Percentiles rank a stretch among this genome's conserved stretches.
Conservation (phyloP, 2,797 vertebrate genomes). For the Karalla daura region DNA sequence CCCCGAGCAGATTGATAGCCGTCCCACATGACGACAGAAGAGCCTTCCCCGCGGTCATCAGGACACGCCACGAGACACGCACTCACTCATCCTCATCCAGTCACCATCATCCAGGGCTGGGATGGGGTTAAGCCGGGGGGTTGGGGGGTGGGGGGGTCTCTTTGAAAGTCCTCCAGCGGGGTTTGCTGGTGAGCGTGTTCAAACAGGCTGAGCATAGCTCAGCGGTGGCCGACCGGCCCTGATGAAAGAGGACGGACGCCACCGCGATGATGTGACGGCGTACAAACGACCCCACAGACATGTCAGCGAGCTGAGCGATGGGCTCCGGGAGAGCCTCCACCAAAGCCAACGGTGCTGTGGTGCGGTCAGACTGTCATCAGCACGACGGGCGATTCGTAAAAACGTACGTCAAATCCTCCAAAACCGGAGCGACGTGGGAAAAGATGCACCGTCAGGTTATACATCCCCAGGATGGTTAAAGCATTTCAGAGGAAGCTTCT, state of each 20-base stretch:
- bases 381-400: not conserved
- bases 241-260: slow-evolving; percentile 15
- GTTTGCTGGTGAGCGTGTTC: not conserved
- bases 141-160: not conserved
- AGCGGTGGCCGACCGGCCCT: not conserved
- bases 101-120: not conserved
- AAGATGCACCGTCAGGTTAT: not conserved
- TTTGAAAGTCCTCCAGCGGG: not conserved
- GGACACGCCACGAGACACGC: not conserved
- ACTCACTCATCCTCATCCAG: not conserved
- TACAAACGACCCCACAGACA: slow-evolving; percentile 26
- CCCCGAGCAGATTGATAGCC: no score
- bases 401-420: not conserved
- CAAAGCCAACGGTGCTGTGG: not conserved
- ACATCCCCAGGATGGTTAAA: not conserved
- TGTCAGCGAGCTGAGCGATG: slow-evolving; percentile 8
- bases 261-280: slow-evolving; percentile 13
- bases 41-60: not conserved
- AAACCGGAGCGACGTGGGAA: not conserved
- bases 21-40: not conserved
- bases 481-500: not conserved
- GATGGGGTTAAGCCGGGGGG: no score
- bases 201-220: slow-evolving; percentile 7
- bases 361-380: not conserved
- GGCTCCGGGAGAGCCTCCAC: slow-evolving; percentile 6